Conservation (phyloP, 2,113 vertebrate species). For the Amblyopsis rosae region DNA sequence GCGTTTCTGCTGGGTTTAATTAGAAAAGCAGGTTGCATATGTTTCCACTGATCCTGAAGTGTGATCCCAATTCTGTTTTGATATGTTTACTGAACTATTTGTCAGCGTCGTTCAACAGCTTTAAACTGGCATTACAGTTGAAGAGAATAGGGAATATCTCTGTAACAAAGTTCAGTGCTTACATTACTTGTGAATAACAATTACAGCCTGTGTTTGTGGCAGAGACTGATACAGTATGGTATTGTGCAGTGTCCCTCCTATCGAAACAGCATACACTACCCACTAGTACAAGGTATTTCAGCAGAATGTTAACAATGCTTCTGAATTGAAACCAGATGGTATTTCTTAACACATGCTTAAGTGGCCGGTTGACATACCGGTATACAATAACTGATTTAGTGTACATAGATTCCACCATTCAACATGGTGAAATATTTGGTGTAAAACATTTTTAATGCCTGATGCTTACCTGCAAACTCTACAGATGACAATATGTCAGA, state of each 20-base stretch:
- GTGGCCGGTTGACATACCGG: conserved; percentile 15
- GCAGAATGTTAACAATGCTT: conserved; percentile 42
- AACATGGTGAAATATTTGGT: background rate
- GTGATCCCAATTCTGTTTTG: conserved; percentile 41
- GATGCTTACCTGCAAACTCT: background rate
- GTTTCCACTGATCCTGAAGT: conserved; percentile 21
- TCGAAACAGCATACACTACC: conserved; percentile 23
- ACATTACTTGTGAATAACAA: background rate
- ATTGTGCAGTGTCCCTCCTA: conserved; percentile 22
- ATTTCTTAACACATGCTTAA: conserved; percentile 38
- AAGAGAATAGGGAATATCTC: conserved; percentile 5
- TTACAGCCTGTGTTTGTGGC: background rate
- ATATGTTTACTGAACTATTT: conserved; percentile 43
- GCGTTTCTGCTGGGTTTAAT: conserved; percentile 51
- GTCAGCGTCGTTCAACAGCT: conserved; percentile 24
- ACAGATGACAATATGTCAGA: background rate
- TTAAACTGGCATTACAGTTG: conserved; percentile 7
- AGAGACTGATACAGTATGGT: conserved; percentile 3
- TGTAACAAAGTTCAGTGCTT: background rate
- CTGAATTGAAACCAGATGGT: conserved; percentile 67
- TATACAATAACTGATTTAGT: conserved; percentile 15
- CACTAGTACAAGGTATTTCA: conserved; percentile 43
- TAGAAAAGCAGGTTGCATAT: conserved; percentile 45
- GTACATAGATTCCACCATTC: conserved; percentile 27
- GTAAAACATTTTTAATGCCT: conserved; percentile 1